Conservation (phyloP, 2,113 vertebrate species). For the Perca flavescens region DNA sequence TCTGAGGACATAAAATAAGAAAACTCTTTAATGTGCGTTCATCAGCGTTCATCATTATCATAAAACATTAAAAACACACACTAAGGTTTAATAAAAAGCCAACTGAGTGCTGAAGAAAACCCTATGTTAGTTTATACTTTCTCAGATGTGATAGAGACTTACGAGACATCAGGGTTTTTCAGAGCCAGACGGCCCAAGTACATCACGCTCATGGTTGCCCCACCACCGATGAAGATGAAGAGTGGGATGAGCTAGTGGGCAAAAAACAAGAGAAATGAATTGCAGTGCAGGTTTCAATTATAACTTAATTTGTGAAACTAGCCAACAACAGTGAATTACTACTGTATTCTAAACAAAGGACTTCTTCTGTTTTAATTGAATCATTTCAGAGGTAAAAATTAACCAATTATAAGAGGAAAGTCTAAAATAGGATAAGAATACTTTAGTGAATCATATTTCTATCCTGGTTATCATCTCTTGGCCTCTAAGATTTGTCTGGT, state of each 20-base stretch:
- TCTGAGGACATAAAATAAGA: conserved; percentile 72
- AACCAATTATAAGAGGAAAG: neutral
- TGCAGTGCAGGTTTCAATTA: neutral
- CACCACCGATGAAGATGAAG: conserved; percentile 91
- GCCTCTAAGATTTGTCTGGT: too few species aligned
- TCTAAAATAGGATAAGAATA: neutral
- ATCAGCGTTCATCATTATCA: neutral
- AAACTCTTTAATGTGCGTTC: neutral
- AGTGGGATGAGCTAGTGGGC: conserved; percentile 91
- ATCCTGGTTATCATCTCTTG: neutral
- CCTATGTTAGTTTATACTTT: neutral
- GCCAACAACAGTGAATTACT: neutral
- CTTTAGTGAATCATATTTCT: neutral
- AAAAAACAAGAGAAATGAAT: neutral
- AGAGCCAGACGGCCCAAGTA: conserved; percentile 89
- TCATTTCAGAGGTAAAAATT: too few species aligned
- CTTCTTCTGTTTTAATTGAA: neutral
- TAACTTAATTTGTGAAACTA: neutral
- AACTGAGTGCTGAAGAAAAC: neutral
- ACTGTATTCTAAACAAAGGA: neutral
- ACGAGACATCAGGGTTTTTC: conserved; percentile 93
- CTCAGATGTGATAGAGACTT: conserved; percentile 57
- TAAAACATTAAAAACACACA: neutral
- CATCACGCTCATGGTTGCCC: conserved; percentile 85
- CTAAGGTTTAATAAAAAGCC: neutral